Evolutionary conservation across 2,113 vertebrate species (phyloP).

Genomic region (Podarcis cretensis): DNA sequence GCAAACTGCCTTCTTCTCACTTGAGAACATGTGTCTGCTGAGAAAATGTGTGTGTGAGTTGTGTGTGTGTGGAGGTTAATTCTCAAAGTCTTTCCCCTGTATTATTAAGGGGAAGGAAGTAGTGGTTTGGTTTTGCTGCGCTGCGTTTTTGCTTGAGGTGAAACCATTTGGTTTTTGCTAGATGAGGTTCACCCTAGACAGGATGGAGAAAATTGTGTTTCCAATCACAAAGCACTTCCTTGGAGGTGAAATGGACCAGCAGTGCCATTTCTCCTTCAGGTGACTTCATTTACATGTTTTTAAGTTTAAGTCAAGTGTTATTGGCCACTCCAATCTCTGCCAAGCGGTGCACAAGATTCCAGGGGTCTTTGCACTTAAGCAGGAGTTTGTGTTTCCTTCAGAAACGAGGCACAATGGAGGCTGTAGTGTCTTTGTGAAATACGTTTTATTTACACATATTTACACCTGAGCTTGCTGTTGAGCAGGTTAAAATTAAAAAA

Average conservation of each 20-base stretch:
- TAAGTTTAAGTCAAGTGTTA: neutral
- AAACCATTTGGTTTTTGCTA: neutral
- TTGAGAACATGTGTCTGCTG: too few species aligned
- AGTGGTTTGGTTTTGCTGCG: neutral
- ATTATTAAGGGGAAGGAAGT: neutral
- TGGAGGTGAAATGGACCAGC: neutral
- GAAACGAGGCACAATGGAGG: too few species aligned
- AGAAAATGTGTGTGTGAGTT: too few species aligned
- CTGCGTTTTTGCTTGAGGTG: neutral
- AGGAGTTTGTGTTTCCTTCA: too few species aligned
- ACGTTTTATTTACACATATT: too few species aligned
- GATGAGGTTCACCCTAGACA: neutral
- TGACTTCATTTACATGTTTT: slow-evolving; percentile 2
- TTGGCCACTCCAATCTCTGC: too few species aligned
- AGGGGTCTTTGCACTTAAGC: too few species aligned
- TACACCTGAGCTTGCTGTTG: neutral
- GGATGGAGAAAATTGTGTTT: neutral
- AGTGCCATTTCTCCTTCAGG: neutral
- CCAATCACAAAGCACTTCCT: neutral
- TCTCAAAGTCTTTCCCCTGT: neutral
- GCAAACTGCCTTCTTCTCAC: too few species aligned
- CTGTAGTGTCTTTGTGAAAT: too few species aligned
- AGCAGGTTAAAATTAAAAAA: too few species aligned
- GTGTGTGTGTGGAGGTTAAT: too few species aligned
- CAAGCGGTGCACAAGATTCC: too few species aligned